Conservation (phyloP, 2,888 invertebrate genomes). For the Apeira syringaria region DNA sequence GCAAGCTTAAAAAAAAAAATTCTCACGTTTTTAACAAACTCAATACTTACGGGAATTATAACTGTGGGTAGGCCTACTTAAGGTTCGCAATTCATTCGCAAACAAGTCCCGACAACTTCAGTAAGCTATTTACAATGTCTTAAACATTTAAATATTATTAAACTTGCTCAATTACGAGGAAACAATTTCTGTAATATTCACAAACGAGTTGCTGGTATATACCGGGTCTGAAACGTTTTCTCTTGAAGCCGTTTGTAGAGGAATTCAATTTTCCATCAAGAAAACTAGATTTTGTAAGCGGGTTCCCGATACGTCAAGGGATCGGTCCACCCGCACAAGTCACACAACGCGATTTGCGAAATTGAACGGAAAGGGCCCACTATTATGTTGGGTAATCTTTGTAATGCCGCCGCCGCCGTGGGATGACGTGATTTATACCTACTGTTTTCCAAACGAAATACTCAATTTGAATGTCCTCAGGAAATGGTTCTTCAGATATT, state of each 20-base stretch:
- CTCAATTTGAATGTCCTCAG: conserved; percentile 33
- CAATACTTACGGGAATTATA: too few species aligned
- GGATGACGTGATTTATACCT: conserved; percentile 34
- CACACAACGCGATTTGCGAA: conserved; percentile 57
- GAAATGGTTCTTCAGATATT: conserved; percentile 27
- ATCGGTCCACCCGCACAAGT: conserved; percentile 25
- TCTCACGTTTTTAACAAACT: too few species aligned
- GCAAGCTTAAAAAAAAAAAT: too few species aligned
- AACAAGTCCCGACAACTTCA: too few species aligned
- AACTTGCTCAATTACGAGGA: conserved; percentile 6
- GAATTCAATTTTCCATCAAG: conserved; percentile 59
- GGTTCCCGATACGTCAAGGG: conserved; percentile 56
- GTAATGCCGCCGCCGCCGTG: conserved; percentile 48
- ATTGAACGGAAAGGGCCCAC: conserved; percentile 63
- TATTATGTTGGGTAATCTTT: conserved; percentile 60
- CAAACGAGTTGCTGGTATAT: conserved; percentile 10
- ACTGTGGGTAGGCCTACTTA: too few species aligned
- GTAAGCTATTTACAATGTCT: too few species aligned
- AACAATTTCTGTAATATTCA: conserved; percentile 12
- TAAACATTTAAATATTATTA: conserved; percentile 5
- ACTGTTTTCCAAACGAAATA: conserved; percentile 33
- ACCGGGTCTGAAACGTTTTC: conserved; percentile 29
- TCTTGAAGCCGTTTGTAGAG: conserved; percentile 39
- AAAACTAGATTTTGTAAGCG: conserved; percentile 43
- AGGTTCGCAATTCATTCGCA: too few species aligned